Percentiles rank a stretch among this genome's conserved stretches.
Evolutionary conservation across 2,113 vertebrate genomes (phyloP).

Genomic region (Mionectes macconnelli): DNA sequence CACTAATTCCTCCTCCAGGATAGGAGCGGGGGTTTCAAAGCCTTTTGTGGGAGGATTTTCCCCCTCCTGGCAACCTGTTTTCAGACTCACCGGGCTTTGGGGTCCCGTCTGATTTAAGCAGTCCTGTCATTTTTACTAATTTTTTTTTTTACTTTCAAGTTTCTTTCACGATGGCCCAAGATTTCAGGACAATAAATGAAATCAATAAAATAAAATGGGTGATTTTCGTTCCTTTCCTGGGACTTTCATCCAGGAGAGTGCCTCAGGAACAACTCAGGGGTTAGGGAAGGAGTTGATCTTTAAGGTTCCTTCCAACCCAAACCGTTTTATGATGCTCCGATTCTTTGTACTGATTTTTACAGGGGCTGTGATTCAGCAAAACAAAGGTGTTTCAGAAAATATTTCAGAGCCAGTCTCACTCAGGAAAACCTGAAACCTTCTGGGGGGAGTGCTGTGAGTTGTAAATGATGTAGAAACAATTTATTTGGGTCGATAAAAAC

Average conservation of each 20-base stretch:
- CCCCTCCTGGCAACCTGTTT: not conserved
- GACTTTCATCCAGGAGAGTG: not conserved
- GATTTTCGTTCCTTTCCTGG: not conserved
- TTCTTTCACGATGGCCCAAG: not conserved
- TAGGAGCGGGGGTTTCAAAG: not conserved
- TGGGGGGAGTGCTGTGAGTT: not conserved
- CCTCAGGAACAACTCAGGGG: not conserved
- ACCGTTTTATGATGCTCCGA: rapidly evolving
- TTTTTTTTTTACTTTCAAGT: not conserved
- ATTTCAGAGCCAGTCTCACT: not conserved
- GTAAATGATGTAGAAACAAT: not conserved
- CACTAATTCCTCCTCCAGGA: not conserved
- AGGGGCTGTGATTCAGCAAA: not conserved
- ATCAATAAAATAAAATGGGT: not conserved
- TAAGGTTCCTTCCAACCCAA: not conserved
- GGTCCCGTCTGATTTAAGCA: not conserved
- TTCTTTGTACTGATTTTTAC: not conserved
- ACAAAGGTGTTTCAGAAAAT: rapidly evolving
- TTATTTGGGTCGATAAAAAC: not conserved
- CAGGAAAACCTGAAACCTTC: not conserved
- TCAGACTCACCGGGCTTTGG: not conserved
- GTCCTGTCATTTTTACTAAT: not conserved
- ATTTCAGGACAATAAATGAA: not conserved
- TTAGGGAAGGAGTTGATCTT: not conserved
- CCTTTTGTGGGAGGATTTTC: not conserved